Evolutionary conservation across 2,797 vertebrate species (phyloP), one percentile per base, ranked within the genome.

Genomic region (Eutrigla gurnardus): DNA sequence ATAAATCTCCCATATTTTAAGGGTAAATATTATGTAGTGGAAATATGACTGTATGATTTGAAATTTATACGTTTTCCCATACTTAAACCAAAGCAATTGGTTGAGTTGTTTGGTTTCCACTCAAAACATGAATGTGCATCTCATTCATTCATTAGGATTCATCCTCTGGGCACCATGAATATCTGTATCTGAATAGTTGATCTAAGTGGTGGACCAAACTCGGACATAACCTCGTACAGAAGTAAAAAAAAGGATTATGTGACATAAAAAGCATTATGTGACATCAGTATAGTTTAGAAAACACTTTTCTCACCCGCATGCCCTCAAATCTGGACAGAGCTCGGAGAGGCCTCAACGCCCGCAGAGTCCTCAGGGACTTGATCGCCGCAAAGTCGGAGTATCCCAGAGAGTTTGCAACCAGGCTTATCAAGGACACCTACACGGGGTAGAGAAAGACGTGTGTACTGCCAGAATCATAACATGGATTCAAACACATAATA

Each of bases 251-350:
- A 25, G 25, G 2, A 25, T 25, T 25, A 25, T 25, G 25, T 25
- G 25, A 25, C 25, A 25, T 25, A 25, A 25, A 2, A 25, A 25
- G 25, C 25, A 25, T 25, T 25, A 25, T 50, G 18, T 54, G 18
- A 35, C 18, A 2, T 64, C 10, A 65, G 42, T 36, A 15, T n/a
- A 52, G 11, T 36, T 46, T 1, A 74, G 36, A 59, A 58, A 66
- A 68, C 3, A 1, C 17, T 13, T 49, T 60, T 78, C 94, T 95
- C 85, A 97, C 96, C 94, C 96, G 88, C 95, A 96, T 95, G 59
- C 95, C 96, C 90, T 96, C 94, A 75, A 96, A 96, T 92, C 94
- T 93, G 90, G 94, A 95, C 59, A 94, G 84, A 78, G 94, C 94
- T 87, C 95, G 89, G 46, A 96, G 90, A 32, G 95, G 95, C 73